A percentile compares a stretch with the other conserved stretches of the same genome.
phyloP scores from a whole-genome alignment of 2,888 invertebrate genomes.

The Trissoscelio sp. region DNA sequence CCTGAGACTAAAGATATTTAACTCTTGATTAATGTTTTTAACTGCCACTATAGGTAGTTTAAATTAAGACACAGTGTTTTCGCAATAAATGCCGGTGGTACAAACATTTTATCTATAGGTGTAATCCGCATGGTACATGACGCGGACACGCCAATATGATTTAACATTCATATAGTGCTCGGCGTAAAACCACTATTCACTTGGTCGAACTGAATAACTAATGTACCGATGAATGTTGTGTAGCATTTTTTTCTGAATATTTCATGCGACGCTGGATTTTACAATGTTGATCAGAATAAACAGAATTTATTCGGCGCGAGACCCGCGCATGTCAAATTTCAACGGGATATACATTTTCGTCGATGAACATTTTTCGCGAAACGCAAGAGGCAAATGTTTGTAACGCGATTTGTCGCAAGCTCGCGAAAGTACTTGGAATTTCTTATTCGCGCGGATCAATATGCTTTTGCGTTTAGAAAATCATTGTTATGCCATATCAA shows the following conservation, averaged over 20 bases:
- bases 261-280: slow-evolving; percentile 27
- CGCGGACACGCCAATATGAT: slow-evolving; percentile 24
- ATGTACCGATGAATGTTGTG: slow-evolving; percentile 25
- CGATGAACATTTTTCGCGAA: slow-evolving; percentile 10
- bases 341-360: neutral
- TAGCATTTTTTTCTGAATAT: slow-evolving; percentile 32
- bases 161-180: slow-evolving; percentile 34
- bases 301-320: neutral
- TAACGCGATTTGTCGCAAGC: slow-evolving; percentile 22
- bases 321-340: slow-evolving; percentile 1
- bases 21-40: neutral
- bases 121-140: slow-evolving; percentile 12
- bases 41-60: too few species aligned
- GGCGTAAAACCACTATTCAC: slow-evolving; percentile 34
- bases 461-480: slow-evolving; percentile 45
- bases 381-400: slow-evolving; percentile 11
- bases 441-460: slow-evolving; percentile 47
- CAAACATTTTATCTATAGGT: slow-evolving; percentile 6
- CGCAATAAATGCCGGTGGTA: neutral
- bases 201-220: slow-evolving; percentile 33
- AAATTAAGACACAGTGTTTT: slow-evolving; percentile 23
- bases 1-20: neutral
- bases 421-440: slow-evolving; percentile 8
- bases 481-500: slow-evolving; percentile 53
- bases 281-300: slow-evolving; percentile 8